These are phyloP conservation scores for Merluccius polli DNA, from an alignment of 2,797 vertebrate genomes.

Conservation along the genomic window DNA sequence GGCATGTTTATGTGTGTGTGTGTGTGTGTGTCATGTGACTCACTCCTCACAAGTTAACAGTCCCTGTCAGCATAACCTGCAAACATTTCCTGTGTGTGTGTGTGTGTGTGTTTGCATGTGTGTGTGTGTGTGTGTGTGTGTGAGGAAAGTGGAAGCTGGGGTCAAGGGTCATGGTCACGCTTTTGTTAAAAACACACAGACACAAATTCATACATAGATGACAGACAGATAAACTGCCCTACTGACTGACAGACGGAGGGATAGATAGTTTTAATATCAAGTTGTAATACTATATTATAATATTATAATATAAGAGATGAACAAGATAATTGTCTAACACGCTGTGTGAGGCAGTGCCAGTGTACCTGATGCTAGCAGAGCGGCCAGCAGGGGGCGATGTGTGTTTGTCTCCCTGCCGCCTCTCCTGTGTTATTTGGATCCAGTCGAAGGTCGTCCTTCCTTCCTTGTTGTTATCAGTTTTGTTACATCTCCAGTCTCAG, in stretches of 20 bases:
- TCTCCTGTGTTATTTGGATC: background rate
- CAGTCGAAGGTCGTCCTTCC: background rate
- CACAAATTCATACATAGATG: background rate
- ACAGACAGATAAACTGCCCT: too few relatives aligned
- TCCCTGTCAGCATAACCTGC: slow-evolving; percentile 61
- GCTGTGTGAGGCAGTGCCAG: background rate
- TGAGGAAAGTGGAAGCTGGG: slow-evolving; percentile 11
- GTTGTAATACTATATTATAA: background rate
- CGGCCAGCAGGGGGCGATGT: slow-evolving; percentile 66
- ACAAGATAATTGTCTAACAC: background rate
- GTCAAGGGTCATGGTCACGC: slow-evolving; percentile 28
- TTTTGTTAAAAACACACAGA: background rate
- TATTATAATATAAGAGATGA: background rate
- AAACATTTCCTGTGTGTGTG: slow-evolving; percentile 71
- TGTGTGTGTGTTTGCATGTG: slow-evolving; percentile 28
- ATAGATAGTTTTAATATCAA: too few relatives aligned
- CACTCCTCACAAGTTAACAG: slow-evolving; percentile 39
- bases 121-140: slow-evolving; percentile 14
- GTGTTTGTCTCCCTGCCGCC: slow-evolving; percentile 19
- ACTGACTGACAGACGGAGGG: too few relatives aligned
- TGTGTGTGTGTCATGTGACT: slow-evolving; percentile 18
- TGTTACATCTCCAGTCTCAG: background rate
- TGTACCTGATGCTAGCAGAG: background rate
- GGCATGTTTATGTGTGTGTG: background rate
- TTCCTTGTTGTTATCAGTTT: background rate